A percentile compares a stretch with the other conserved stretches of the same genome.
Evolutionary conservation across 2,888 invertebrate genomes (phyloP).

Genomic region (Orchestes rusci): DNA sequence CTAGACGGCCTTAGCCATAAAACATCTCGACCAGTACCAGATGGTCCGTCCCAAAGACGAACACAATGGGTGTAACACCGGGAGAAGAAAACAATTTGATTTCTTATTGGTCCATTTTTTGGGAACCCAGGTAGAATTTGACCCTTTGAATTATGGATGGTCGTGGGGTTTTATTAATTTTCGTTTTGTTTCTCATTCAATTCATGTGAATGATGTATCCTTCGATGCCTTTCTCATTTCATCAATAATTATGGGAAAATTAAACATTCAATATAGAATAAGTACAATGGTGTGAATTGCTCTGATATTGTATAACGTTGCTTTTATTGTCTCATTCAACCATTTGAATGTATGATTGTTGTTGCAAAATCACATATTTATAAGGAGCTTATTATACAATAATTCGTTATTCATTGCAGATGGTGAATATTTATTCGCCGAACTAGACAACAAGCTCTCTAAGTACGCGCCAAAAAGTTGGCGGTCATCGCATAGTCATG

Average conservation of each 20-base stretch:
- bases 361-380: too few relatives aligned
- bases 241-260: too few relatives aligned
- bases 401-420: slow-evolving; percentile 63
- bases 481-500: slow-evolving; percentile 89
- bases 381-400: too few relatives aligned
- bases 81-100: slow-evolving; percentile 12
- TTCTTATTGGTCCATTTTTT: slow-evolving; percentile 12
- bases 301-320: too few relatives aligned
- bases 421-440: slow-evolving; percentile 93
- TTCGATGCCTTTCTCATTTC: too few relatives aligned
- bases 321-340: too few relatives aligned
- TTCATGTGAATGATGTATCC: too few relatives aligned
- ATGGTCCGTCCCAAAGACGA: slow-evolving; percentile 15
- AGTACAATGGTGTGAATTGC: too few relatives aligned
- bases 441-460: slow-evolving; percentile 89
- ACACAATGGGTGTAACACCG: slow-evolving; percentile 24
- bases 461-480: slow-evolving; percentile 96
- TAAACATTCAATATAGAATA: too few relatives aligned
- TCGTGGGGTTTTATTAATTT: neutral
- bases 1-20: slow-evolving; percentile 23
- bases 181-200: slow-evolving; percentile 3
- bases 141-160: slow-evolving; percentile 12
- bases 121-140: slow-evolving; percentile 13
- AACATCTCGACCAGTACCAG: slow-evolving; percentile 16
- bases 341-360: too few relatives aligned